phyloP scores from a whole-genome alignment of 1,140 invertebrate genomes.

The Lysiphlebus fabarum region DNA sequence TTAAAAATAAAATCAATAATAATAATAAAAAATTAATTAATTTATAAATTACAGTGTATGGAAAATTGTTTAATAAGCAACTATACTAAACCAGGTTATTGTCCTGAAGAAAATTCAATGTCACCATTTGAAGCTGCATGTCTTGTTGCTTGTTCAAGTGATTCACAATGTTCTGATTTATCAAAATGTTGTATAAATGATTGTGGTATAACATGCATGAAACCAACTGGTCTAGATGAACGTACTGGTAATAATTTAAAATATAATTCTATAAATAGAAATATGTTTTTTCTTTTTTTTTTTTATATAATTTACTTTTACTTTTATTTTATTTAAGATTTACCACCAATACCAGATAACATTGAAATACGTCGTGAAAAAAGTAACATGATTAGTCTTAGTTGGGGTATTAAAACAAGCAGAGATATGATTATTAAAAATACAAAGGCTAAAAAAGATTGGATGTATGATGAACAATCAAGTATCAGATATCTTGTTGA shows the following conservation, averaged over 20 bases:
- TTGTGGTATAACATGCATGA: conserved; percentile 64
- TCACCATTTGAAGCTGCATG: conserved; percentile 60
- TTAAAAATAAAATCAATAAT: too few relatives aligned
- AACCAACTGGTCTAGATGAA: conserved; percentile 57
- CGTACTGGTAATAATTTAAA: conserved; percentile 29
- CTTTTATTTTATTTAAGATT: conserved; percentile 42
- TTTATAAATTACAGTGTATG: conserved; percentile 31
- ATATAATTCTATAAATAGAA: too few relatives aligned
- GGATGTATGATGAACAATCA: conserved; percentile 17
- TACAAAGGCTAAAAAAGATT: conserved; percentile 1
- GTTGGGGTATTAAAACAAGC: conserved; percentile 36
- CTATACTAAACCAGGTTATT: conserved; percentile 44
- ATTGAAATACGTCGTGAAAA: conserved; percentile 41
- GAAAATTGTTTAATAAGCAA: conserved; percentile 34
- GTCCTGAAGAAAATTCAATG: conserved; percentile 40
- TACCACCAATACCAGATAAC: conserved; percentile 51
- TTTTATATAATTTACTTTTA: too few relatives aligned
- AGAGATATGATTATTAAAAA: neutral
- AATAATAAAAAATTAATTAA: too few relatives aligned
- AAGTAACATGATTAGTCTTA: conserved; percentile 39
- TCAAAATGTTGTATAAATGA: conserved; percentile 64
- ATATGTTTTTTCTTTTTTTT: too few relatives aligned
- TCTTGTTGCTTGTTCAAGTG: conserved; percentile 59
- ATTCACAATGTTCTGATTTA: conserved; percentile 63
- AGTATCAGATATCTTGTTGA: conserved; percentile 55